Conservation (phyloP, 1,140 invertebrate genomes). For the Sycophaga agraensis region DNA sequence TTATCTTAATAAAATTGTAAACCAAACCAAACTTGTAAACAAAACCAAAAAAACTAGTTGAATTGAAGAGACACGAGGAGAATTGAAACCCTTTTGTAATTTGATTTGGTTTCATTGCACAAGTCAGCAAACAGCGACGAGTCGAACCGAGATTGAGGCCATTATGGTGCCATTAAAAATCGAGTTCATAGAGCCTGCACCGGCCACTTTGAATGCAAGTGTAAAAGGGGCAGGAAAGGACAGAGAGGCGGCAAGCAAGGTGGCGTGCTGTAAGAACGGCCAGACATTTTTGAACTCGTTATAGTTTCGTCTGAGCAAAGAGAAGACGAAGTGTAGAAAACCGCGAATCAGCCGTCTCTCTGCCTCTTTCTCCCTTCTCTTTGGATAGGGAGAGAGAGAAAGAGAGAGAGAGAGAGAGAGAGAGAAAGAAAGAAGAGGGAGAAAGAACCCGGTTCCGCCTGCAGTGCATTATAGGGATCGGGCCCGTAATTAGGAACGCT, state of each 20-base stretch:
- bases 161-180: conserved; percentile 4
- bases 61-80: too few species aligned
- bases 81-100: too few species aligned
- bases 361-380: too few species aligned
- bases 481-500: background rate
- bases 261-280: too few species aligned
- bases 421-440: background rate
- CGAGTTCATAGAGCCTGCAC: background rate
- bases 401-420: background rate
- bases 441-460: background rate
- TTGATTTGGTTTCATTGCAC: background rate
- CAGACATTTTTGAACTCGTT: background rate
- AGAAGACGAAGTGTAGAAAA: conserved; percentile 3
- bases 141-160: background rate
- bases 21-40: too few species aligned
- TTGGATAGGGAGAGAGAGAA: too few species aligned
- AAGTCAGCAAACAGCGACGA: background rate
- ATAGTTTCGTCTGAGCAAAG: background rate
- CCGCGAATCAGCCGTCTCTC: conserved; percentile 10
- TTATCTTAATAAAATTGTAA: too few species aligned
- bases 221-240: conserved; percentile 4
- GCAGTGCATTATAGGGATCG: background rate
- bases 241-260: background rate
- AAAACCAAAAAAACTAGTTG: too few species aligned
- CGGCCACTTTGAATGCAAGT: background rate